These are phyloP conservation scores for Scalopus aquaticus DNA, from an alignment of 2,113 vertebrate species.

Conservation along the genomic window DNA sequence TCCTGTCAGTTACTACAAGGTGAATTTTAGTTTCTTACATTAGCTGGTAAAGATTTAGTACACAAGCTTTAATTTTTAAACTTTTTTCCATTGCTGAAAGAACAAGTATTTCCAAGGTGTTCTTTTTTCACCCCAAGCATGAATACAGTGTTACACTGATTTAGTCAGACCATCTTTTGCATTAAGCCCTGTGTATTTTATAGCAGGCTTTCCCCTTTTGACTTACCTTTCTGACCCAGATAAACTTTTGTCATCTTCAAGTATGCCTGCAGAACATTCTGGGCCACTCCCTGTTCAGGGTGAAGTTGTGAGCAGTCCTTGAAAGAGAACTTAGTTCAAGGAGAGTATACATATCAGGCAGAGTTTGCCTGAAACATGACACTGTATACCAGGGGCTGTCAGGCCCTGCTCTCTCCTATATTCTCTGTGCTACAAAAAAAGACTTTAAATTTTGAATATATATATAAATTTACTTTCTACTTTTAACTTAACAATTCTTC, in stretches of 20 bases:
- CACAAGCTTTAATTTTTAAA: neutral
- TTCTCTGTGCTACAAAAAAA: neutral
- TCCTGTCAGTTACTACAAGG: neutral
- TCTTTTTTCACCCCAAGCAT: neutral
- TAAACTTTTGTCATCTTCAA: slow-evolving; percentile 8
- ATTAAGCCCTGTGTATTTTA: neutral
- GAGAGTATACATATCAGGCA: neutral
- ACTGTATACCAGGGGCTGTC: neutral
- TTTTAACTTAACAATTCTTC: slow-evolving; percentile 23
- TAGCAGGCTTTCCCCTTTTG: neutral
- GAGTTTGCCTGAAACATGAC: neutral
- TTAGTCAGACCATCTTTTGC: neutral
- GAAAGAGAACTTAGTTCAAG: neutral
- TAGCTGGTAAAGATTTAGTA: neutral
- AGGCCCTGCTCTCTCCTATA: neutral
- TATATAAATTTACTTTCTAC: neutral
- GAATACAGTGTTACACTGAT: neutral
- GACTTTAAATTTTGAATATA: slow-evolving; percentile 30
- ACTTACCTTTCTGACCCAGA: neutral
- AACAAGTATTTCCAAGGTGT: neutral
- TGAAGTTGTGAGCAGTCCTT: slow-evolving; percentile 17
- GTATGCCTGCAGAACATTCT: neutral
- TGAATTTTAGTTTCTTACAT: neutral
- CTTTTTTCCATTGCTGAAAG: neutral
- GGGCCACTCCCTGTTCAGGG: neutral